Evolutionary conservation across 1,140 invertebrate genomes (phyloP).

Genomic region (Pollicipes pollicipes): DNA sequence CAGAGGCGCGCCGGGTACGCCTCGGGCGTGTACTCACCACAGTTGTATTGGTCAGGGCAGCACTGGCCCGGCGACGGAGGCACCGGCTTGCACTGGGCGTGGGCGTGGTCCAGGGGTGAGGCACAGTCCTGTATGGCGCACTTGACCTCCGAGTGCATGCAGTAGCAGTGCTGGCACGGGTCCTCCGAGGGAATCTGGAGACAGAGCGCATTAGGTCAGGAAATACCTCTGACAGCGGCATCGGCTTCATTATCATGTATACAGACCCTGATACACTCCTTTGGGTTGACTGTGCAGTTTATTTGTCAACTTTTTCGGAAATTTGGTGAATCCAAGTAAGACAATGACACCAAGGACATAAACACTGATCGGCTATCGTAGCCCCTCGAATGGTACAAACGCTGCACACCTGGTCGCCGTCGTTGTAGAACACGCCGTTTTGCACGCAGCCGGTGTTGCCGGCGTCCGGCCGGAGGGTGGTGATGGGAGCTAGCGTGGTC

Average conservation of each 20-base stretch:
- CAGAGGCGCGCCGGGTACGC: no score
- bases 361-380: no score
- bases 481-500: slow-evolving; percentile 12
- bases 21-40: slow-evolving; percentile 30
- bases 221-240: no score
- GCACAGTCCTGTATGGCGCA: slow-evolving; percentile 82
- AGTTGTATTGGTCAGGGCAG: slow-evolving; percentile 72
- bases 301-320: no score
- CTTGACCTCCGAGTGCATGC: slow-evolving; percentile 76
- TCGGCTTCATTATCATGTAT: no score
- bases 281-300: no score
- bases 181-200: slow-evolving; percentile 30
- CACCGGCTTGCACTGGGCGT: slow-evolving; percentile 60
- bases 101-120: slow-evolving; percentile 56
- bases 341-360: no score
- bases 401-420: slow-evolving; percentile 13
- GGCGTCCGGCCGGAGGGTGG: slow-evolving; percentile 11
- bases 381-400: neutral
- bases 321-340: no score
- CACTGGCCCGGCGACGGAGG: slow-evolving; percentile 58
- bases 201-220: no score
- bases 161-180: slow-evolving; percentile 82
- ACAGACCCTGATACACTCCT: no score
- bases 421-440: slow-evolving; percentile 18
- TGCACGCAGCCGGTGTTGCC: slow-evolving; percentile 13